Percentiles rank a stretch among this genome's conserved stretches.
Evolutionary conservation across 2,797 vertebrate species (phyloP).

Genomic region (Cyprinodon diabolis): DNA sequence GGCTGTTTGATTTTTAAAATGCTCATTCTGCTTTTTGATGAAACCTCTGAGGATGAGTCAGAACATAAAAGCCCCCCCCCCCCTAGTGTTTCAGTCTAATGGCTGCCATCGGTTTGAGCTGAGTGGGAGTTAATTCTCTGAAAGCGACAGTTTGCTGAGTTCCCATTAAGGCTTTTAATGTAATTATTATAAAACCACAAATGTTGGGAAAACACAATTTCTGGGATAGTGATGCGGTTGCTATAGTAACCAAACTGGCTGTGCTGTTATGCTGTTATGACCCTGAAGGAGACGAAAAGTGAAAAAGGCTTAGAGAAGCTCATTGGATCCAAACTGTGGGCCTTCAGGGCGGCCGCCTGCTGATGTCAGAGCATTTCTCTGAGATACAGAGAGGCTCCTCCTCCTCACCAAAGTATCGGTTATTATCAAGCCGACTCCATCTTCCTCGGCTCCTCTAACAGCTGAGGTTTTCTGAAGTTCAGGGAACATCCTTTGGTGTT

Average conservation of each 20-base stretch:
- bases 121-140: slow-evolving; percentile 42
- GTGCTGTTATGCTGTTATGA: too few species aligned
- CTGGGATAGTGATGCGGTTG: slow-evolving; percentile 13
- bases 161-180: slow-evolving; percentile 44
- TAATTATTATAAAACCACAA: slow-evolving; percentile 30
- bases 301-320: too few species aligned
- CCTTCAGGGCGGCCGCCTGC: too few species aligned
- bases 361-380: too few species aligned
- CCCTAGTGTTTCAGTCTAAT: slow-evolving; percentile 29
- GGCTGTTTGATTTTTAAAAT: neutral
- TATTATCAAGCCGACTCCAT: too few species aligned
- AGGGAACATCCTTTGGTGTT: too few species aligned
- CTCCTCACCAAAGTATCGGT: too few species aligned
- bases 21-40: neutral
- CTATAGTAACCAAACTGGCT: slow-evolving; percentile 9
- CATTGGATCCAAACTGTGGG: too few species aligned
- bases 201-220: slow-evolving; percentile 1
- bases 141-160: too few species aligned
- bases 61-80: slow-evolving; percentile 26
- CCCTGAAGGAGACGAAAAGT: neutral
- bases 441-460: too few species aligned
- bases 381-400: too few species aligned
- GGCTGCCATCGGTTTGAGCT: slow-evolving; percentile 2
- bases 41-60: slow-evolving; percentile 36
- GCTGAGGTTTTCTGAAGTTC: too few species aligned